These are phyloP conservation scores for Diplodus puntazzo DNA, from an alignment of 2,797 vertebrate species.

Conservation along the genomic window DNA sequence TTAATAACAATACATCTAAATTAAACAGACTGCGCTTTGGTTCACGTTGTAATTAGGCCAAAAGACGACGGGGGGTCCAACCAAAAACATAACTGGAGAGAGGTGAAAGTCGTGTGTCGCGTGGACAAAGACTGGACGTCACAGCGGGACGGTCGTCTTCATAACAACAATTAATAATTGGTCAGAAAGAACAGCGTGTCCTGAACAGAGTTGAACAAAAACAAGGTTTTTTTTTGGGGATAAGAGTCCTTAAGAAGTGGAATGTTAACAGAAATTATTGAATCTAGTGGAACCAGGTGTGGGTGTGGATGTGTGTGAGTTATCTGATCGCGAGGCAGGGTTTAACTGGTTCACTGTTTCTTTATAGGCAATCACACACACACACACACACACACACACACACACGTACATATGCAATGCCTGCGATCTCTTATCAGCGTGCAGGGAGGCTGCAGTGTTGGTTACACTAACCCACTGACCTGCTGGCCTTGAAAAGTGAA, in stretches of 20 bases:
- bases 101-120: conserved; percentile 54
- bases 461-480: conserved; percentile 75
- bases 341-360: conserved; percentile 57
- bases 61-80: conserved; percentile 52
- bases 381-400: conserved; percentile 12
- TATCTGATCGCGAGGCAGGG: conserved; percentile 28
- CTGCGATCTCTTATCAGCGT: conserved; percentile 63
- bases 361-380: conserved; percentile 11
- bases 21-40: conserved; percentile 52
- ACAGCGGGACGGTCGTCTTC: conserved; percentile 9
- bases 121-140: conserved; percentile 16
- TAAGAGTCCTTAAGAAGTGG: not conserved
- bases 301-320: conserved; percentile 24
- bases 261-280: not conserved
- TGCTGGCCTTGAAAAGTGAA: conserved; percentile 79
- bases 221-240: too few relatives aligned
- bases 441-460: conserved; percentile 16
- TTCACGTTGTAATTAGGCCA: conserved; percentile 76
- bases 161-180: not conserved
- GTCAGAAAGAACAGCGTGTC: not conserved
- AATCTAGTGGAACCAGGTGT: not conserved
- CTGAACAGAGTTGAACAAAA: not conserved
- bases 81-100: not conserved
- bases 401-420: not conserved
- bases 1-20: conserved; percentile 64